phyloP scores from a whole-genome alignment of 2,888 invertebrate genomes.

The Synanthedon formicaeformis region DNA sequence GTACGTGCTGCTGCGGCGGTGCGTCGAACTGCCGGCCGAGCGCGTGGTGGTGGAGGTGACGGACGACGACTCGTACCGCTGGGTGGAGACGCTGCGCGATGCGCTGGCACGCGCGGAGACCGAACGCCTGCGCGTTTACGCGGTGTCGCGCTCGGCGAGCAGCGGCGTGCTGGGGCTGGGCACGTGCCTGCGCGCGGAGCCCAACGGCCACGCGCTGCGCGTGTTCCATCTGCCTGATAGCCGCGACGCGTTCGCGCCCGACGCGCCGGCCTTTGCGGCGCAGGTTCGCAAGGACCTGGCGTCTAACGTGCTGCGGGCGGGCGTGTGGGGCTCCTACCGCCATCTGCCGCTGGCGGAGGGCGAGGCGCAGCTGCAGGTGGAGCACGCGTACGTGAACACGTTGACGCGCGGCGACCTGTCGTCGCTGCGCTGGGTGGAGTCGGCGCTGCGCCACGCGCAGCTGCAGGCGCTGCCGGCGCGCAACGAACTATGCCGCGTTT shows the following conservation, averaged over 20 bases:
- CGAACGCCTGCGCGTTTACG: conserved; percentile 72
- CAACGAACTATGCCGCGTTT: conserved; percentile 84
- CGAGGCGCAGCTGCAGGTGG: conserved; percentile 72
- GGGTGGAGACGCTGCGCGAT: conserved; percentile 86
- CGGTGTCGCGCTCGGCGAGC: conserved; percentile 76
- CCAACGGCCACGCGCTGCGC: conserved; percentile 83
- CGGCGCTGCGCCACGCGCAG: conserved; percentile 75
- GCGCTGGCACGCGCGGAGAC: conserved; percentile 76
- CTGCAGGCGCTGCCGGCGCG: conserved; percentile 36
- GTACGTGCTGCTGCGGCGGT: conserved; percentile 76
- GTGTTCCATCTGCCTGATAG: conserved; percentile 78
- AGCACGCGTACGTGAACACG: conserved; percentile 96
- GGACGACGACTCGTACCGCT: conserved; percentile 75
- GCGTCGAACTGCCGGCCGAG: conserved; percentile 31
- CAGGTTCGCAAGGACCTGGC: conserved; percentile 83
- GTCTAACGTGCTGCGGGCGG: conserved; percentile 85
- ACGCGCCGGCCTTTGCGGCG: conserved; percentile 67
- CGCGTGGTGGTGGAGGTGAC: conserved; percentile 74
- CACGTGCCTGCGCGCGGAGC: conserved; percentile 90
- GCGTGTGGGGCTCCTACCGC: conserved; percentile 88
- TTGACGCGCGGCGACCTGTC: conserved; percentile 93
- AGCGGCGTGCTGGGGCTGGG: conserved; percentile 89
- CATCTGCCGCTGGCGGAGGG: conserved; percentile 77
- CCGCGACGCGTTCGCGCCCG: conserved; percentile 71
- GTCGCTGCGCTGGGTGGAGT: conserved; percentile 89